A percentile compares a stretch with the other conserved stretches of the same genome.
Conservation (phyloP, 2,797 vertebrate species). For the Numenius phaeopus region DNA sequence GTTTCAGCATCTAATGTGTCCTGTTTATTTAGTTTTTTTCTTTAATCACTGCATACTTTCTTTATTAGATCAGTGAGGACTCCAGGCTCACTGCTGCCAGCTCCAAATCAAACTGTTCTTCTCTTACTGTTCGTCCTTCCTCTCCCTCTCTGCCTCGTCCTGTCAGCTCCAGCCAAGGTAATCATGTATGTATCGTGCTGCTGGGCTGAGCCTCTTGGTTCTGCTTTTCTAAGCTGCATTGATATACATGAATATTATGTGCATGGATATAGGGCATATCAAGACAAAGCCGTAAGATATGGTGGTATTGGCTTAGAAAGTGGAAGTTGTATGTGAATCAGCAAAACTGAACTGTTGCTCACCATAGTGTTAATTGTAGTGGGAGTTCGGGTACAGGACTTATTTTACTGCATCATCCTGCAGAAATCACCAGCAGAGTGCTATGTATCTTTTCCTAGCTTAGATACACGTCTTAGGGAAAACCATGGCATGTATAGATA, state of each 20-base stretch:
- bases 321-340: neutral
- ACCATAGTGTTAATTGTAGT: neutral
- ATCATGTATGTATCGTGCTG: slow-evolving; percentile 90
- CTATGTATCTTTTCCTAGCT: neutral
- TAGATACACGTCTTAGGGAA: neutral
- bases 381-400: neutral
- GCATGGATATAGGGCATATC: neutral
- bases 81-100: slow-evolving; percentile 84
- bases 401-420: neutral
- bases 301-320: neutral
- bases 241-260: slow-evolving; percentile 69
- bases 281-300: neutral
- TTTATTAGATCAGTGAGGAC: slow-evolving; percentile 93
- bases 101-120: slow-evolving; percentile 82
- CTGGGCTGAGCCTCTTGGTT: slow-evolving; percentile 76
- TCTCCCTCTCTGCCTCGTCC: slow-evolving; percentile 87
- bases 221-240: slow-evolving; percentile 70
- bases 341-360: neutral
- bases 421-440: neutral
- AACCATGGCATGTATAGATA: neutral
- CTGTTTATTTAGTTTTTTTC: slow-evolving; percentile 7
- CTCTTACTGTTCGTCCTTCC: slow-evolving; percentile 79
- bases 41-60: slow-evolving; percentile 78
- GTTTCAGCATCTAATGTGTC: slow-evolving; percentile 10
- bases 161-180: slow-evolving; percentile 97